Percentiles rank a stretch among this genome's conserved stretches.
phyloP scores from a whole-genome alignment of 2,113 vertebrate species.

The Collichthys lucidus region DNA sequence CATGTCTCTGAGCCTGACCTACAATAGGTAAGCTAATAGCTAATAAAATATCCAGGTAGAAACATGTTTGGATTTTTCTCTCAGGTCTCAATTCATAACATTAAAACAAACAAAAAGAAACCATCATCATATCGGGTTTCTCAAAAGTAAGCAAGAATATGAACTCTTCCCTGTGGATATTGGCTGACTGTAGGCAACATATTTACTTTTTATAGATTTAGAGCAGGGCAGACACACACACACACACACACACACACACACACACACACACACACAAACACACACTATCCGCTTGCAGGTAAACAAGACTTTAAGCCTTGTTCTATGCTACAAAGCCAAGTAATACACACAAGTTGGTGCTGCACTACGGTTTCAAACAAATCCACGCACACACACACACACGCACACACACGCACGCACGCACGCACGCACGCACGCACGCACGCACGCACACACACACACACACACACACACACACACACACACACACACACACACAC shows the following conservation, averaged over 20 bases:
- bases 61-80: neutral
- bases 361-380: slow-evolving; percentile 5
- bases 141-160: neutral
- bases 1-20: neutral
- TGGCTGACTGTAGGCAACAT: neutral
- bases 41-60: neutral
- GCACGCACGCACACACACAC: slow-evolving; percentile 4
- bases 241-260: slow-evolving; percentile 6
- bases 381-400: slow-evolving; percentile 4
- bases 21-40: neutral
- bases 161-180: neutral
- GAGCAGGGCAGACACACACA: neutral
- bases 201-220: slow-evolving; percentile 13
- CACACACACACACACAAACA: slow-evolving; percentile 15
- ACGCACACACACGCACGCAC: no score
- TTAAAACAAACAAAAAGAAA: neutral
- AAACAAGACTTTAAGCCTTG: slow-evolving; percentile 26
- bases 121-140: neutral
- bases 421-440: no score
- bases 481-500: neutral
- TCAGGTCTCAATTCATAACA: neutral
- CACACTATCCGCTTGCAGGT: slow-evolving; percentile 12
- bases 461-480: slow-evolving; percentile 6
- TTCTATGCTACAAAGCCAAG: slow-evolving; percentile 37
- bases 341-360: neutral